Percentiles rank a stretch among this genome's conserved stretches.
Evolutionary conservation across 2,888 invertebrate species (phyloP).

Genomic region (Cyclophora albipunctata): DNA sequence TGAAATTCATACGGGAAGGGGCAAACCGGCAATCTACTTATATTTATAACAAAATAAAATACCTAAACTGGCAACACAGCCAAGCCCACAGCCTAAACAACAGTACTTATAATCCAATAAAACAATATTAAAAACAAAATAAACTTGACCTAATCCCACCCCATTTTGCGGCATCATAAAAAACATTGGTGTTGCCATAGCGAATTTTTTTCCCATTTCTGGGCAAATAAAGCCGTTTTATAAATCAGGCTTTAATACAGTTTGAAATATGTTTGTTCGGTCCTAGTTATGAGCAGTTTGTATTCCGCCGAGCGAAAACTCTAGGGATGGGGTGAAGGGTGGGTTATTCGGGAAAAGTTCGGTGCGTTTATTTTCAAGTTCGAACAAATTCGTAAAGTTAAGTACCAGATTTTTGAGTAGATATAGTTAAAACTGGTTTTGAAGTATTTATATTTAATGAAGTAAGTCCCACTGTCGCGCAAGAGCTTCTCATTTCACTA

Average conservation of each 20-base stretch:
- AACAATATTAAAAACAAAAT: conserved; percentile 7
- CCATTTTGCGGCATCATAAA: conserved; percentile 32
- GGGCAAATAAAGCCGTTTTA: conserved; percentile 36
- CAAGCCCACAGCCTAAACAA: too few relatives aligned
- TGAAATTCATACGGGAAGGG: too few relatives aligned
- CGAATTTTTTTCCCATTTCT: conserved; percentile 33
- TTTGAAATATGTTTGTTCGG: conserved; percentile 49
- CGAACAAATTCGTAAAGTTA: too few relatives aligned
- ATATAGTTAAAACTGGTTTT: background rate
- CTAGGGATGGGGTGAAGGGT: conserved; percentile 13
- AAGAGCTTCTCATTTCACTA: too few relatives aligned
- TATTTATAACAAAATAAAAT: too few relatives aligned
- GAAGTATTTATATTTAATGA: too few relatives aligned
- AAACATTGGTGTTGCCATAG: conserved; percentile 27
- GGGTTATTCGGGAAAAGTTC: background rate
- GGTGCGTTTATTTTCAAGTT: background rate
- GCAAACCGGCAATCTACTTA: too few relatives aligned
- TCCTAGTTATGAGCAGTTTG: conserved; percentile 52
- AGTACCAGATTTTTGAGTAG: too few relatives aligned
- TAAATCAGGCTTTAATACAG: conserved; percentile 56
- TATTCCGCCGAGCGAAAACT: conserved; percentile 34
- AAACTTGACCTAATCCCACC: conserved; percentile 29
- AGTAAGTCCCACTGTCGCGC: too few relatives aligned
- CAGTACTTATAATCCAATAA: too few relatives aligned
- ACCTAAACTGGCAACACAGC: background rate